phyloP scores from a whole-genome alignment of 1,140 invertebrate genomes.

The Vanessa atalanta region DNA sequence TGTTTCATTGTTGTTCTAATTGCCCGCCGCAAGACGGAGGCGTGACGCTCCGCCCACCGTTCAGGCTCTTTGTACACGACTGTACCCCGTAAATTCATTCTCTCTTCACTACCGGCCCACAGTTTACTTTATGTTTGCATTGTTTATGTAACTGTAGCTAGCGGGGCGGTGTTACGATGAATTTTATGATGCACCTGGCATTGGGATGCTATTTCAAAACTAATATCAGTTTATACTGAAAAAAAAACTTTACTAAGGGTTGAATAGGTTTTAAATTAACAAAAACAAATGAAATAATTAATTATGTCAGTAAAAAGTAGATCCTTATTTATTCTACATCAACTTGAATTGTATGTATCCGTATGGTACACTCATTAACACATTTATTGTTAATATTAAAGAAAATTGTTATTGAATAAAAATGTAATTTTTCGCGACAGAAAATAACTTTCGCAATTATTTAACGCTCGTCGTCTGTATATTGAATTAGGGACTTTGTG shows the following conservation, averaged over 20 bases:
- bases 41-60: conserved; percentile 62
- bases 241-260: background rate
- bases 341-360: no score
- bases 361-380: no score
- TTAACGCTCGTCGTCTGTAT: conserved; percentile 51
- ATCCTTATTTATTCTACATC: no score
- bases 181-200: conserved; percentile 24
- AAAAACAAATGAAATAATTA: no score
- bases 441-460: conserved; percentile 53
- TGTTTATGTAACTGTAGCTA: conserved; percentile 46
- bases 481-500: conserved; percentile 78
- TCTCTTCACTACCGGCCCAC: conserved; percentile 35
- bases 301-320: no score
- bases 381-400: background rate
- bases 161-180: background rate
- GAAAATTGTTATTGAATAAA: conserved; percentile 5
- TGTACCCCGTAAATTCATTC: conserved; percentile 44
- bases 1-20: conserved; percentile 61
- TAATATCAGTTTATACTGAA: background rate
- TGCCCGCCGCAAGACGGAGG: conserved; percentile 58
- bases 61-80: conserved; percentile 54
- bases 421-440: conserved; percentile 15
- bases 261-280: no score
- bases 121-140: conserved; percentile 51
- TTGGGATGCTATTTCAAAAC: background rate